Percentiles rank a stretch among this genome's conserved stretches.
These are phyloP conservation scores for Glareola pratincola DNA, from an alignment of 2,113 vertebrate species.

Conservation along the genomic window DNA sequence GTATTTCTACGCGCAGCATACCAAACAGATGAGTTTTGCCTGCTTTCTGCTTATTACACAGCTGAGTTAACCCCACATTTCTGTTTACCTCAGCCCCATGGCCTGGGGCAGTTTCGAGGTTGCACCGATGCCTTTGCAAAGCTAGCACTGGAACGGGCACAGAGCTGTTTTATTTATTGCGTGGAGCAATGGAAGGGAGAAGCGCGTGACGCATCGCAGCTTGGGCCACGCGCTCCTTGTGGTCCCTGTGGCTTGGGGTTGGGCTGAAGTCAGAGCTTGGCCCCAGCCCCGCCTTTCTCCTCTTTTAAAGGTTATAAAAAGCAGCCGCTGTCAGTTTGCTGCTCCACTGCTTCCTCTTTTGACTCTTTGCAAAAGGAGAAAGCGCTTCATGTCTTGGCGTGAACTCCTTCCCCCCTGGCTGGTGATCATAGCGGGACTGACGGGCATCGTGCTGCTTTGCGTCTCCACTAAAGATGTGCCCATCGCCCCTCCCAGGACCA, in stretches of 20 bases:
- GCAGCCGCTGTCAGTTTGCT: not conserved
- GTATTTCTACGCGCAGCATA: not conserved
- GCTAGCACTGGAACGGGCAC: not conserved
- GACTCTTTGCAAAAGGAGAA: not conserved
- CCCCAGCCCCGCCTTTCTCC: not conserved
- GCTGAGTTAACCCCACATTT: not conserved
- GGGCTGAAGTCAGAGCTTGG: not conserved
- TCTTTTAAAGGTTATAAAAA: not conserved
- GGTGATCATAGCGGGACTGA: conserved; percentile 44
- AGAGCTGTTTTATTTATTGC: not conserved
- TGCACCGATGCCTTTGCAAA: not conserved
- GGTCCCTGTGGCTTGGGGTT: conserved; percentile 34
- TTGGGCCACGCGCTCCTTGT: not conserved
- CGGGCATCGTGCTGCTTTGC: conserved; percentile 54
- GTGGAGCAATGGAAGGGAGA: not conserved
- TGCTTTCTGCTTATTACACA: not conserved
- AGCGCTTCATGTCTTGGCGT: conserved; percentile 50
- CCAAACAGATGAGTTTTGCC: conserved; percentile 10
- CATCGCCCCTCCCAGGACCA: not conserved
- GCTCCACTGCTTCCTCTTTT: not conserved
- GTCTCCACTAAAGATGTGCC: conserved; percentile 61
- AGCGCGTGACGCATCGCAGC: not conserved
- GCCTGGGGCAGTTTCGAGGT: conserved; percentile 40
- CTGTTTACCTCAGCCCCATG: not conserved
- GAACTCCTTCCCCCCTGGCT: conserved; percentile 66